A percentile compares a stretch with the other conserved stretches of the same genome.
These are phyloP conservation scores for Streptopelia turtur DNA, from an alignment of 2,797 vertebrate genomes.

Conservation along the genomic window DNA sequence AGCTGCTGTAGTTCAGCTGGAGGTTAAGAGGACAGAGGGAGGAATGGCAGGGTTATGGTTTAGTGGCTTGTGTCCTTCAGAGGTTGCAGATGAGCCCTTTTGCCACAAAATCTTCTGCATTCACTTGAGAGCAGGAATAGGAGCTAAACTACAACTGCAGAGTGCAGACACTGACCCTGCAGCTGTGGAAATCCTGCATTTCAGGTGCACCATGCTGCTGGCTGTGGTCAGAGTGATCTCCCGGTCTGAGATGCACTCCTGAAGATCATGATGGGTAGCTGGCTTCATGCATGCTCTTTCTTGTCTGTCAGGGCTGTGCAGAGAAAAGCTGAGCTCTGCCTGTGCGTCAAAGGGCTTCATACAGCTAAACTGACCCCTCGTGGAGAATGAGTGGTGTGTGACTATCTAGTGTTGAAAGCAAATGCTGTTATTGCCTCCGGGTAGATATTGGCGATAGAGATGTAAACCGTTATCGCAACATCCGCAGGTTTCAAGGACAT, in stretches of 20 bases:
- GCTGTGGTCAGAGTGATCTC: rapidly evolving
- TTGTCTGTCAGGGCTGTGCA: background rate
- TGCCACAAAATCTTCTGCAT: background rate
- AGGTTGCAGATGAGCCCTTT: background rate
- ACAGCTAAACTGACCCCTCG: background rate
- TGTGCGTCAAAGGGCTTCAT: background rate
- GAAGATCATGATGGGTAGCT: background rate
- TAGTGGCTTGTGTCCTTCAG: background rate
- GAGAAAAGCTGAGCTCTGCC: background rate
- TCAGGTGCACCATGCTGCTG: background rate
- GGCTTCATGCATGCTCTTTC: background rate
- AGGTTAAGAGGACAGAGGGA: conserved; percentile 11
- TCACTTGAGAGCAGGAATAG: background rate
- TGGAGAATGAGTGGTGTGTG: background rate
- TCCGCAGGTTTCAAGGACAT: background rate
- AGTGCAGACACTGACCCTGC: background rate
- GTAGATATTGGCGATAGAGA: background rate
- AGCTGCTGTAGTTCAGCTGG: conserved; percentile 7
- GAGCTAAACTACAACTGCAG: background rate
- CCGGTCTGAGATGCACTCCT: background rate
- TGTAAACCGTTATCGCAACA: background rate
- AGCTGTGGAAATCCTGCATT: background rate
- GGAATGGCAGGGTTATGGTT: background rate
- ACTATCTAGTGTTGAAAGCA: background rate
- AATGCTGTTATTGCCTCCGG: background rate